These are phyloP conservation scores for Rotaria sp. DNA, from an alignment of 2,888 invertebrate genomes.

Conservation along the genomic window DNA sequence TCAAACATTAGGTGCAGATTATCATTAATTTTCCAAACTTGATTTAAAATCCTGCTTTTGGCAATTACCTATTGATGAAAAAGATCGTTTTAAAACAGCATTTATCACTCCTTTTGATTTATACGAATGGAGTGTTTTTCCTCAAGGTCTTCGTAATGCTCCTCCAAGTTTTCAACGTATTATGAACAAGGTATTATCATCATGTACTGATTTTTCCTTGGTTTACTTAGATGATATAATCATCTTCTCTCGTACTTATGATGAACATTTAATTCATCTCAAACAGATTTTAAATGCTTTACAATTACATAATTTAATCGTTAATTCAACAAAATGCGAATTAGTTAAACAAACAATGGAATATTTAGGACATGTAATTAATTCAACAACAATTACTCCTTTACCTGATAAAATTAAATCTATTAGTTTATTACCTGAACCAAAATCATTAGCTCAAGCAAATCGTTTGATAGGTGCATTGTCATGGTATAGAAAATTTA, in stretches of 20 bases:
- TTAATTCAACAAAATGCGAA: not conserved
- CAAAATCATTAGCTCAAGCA: not conserved
- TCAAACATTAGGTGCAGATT: not conserved
- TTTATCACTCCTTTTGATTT: not conserved
- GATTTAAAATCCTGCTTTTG: not conserved
- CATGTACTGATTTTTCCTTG: not conserved
- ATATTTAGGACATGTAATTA: not conserved
- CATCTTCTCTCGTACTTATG: not conserved
- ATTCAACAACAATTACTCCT: not conserved
- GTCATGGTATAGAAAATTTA: not conserved
- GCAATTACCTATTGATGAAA: not conserved
- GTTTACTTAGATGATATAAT: not conserved
- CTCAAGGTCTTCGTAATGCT: not conserved
- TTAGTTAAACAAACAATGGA: not conserved
- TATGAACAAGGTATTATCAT: not conserved
- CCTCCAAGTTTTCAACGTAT: not conserved
- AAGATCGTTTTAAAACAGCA: not conserved
- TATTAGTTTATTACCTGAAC: not conserved
- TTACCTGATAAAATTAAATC: not conserved
- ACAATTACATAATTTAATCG: not conserved
- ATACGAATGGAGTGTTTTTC: not conserved
- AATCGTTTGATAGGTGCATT: not conserved
- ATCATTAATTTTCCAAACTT: not conserved
- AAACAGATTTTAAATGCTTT: not conserved
- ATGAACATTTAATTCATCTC: not conserved